These are phyloP conservation scores for Cynopterus sphinx DNA, from an alignment of 2,797 vertebrate genomes.

Conservation along the genomic window DNA sequence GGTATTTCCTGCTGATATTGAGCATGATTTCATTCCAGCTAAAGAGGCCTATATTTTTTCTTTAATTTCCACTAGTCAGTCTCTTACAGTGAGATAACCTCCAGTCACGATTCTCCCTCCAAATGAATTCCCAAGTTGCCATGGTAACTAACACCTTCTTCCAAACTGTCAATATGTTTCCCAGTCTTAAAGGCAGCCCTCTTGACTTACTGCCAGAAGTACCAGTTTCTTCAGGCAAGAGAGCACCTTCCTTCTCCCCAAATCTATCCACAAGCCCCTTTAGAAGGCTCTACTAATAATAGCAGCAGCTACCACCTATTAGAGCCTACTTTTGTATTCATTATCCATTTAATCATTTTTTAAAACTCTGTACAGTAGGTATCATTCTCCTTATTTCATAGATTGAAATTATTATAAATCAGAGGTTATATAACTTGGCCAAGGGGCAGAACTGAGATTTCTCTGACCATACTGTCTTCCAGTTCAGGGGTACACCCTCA, in stretches of 20 bases:
- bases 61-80: slow-evolving; percentile 24
- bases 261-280: not conserved
- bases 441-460: not conserved
- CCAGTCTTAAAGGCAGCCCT: not conserved
- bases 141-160: slow-evolving; percentile 59
- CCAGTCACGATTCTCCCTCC: slow-evolving; percentile 52
- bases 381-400: slow-evolving; percentile 3
- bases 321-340: not conserved
- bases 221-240: slow-evolving; percentile 38
- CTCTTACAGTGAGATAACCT: slow-evolving; percentile 18
- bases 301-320: not conserved
- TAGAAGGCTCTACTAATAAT: slow-evolving; percentile 15
- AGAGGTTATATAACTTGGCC: not conserved
- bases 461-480: not conserved
- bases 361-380: not conserved
- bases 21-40: slow-evolving; percentile 22
- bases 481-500: not conserved
- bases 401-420: slow-evolving; percentile 26
- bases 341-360: slow-evolving; percentile 45
- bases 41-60: slow-evolving; percentile 3
- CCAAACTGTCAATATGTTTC: slow-evolving; percentile 51
- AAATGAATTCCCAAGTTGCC: slow-evolving; percentile 68
- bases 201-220: slow-evolving; percentile 48
- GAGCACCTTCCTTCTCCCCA: slow-evolving; percentile 29
- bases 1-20: not conserved